Base-by-base conservation (phyloP, 2,113 vertebrate species). In the Mobula hypostoma region DNA sequence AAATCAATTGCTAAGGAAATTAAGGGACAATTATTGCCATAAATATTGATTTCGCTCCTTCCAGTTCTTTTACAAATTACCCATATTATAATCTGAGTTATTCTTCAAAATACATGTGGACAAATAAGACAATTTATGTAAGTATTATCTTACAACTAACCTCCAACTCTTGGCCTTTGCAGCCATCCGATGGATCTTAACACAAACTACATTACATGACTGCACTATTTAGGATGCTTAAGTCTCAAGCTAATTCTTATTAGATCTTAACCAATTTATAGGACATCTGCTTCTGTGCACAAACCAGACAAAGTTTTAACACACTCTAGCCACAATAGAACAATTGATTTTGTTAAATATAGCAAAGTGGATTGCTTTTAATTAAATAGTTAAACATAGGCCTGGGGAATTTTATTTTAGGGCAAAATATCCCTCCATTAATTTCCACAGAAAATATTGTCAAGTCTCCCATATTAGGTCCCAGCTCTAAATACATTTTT, bases 131-230 rank as follows among this genome's bases (percentile, higher is more conserved):
- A 29, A 19, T 61, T 32, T 3, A 7, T 68, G 11, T 5, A 68
- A 17, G 21, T 58, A 83, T 83, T 56, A 9, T 56, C 56, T 83
- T 83, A 83, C 40, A 58, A 27, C 14, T 7, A n/a, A 32, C 27
- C 29, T 32, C 66, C 61, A 93, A 93, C n/a, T 24, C 91, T 93
- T 95, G 96, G 97, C 97, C 96, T 97, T 95, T 95, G 95, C 95
- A 95, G 94, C 97, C 97, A 95, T 95, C 97, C 95, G 96, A 96
- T 96, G 97, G 96, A 94, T 66, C 91, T 58, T 93, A 94, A 2
- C 74, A 94, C 95, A 76, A 96, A 96, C 74, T 96, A 94, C 96
- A 96, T 24, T 21, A 27, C 36, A 93, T 9, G 56, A 9, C 17
- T 83, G 74, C 2, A 93, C 36, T 29, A 40, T 48, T 32, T 72